Evolutionary conservation across 2,797 vertebrate species (phyloP).

Genomic region (Helostoma temminkii): DNA sequence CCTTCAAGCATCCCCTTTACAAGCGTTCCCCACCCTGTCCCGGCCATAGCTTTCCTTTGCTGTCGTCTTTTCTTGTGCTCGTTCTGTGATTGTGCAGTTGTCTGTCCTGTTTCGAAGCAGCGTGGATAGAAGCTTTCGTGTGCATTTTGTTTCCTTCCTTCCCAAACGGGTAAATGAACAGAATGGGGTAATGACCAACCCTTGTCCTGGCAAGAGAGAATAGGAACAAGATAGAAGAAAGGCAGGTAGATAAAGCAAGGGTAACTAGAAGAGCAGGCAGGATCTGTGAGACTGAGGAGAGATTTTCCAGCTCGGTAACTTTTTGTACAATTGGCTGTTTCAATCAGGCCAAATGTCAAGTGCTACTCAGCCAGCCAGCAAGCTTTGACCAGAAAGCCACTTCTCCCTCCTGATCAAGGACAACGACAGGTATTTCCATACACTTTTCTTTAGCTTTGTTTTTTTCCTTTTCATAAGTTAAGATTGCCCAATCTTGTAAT

Average conservation of each 20-base stretch:
- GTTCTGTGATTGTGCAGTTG: conserved; percentile 72
- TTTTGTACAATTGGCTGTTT: conserved; percentile 81
- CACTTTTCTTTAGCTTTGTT: conserved; percentile 64
- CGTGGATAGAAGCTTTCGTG: conserved; percentile 65
- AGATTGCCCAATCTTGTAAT: conserved; percentile 76
- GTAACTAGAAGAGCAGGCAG: conserved; percentile 55
- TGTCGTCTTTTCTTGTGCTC: conserved; percentile 74
- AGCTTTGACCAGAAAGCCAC: conserved; percentile 76
- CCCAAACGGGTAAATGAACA: conserved; percentile 18
- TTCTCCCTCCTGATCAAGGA: conserved; percentile 73
- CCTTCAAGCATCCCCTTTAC: conserved; percentile 49
- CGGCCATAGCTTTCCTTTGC: conserved; percentile 65
- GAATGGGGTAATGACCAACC: conserved; percentile 34
- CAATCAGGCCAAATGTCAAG: conserved; percentile 86
- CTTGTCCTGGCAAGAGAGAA: conserved; percentile 52
- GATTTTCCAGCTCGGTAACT: conserved; percentile 78
- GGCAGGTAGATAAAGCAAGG: conserved; percentile 46
- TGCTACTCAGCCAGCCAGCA: conserved; percentile 77
- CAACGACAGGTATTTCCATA: conserved; percentile 79
- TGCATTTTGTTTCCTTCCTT: conserved; percentile 54
- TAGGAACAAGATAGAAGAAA: conserved; percentile 53
- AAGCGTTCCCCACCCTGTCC: conserved; percentile 24
- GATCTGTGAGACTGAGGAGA: conserved; percentile 60
- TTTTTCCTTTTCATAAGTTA: conserved; percentile 58
- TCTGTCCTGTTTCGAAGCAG: conserved; percentile 67